phyloP scores from a whole-genome alignment of 1,140 invertebrate species.

The Elysia chlorotica region DNA sequence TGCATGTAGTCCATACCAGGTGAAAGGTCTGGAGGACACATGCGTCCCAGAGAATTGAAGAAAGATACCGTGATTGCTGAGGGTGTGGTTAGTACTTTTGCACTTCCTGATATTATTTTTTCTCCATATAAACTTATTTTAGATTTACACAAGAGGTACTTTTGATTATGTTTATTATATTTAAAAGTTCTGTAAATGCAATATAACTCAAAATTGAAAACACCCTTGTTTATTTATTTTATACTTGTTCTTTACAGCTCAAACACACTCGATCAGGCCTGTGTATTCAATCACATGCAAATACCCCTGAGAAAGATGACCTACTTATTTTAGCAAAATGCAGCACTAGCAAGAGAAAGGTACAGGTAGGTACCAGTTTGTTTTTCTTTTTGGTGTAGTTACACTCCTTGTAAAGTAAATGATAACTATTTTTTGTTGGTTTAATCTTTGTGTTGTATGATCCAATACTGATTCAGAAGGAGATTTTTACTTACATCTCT shows the following conservation, averaged over 20 bases:
- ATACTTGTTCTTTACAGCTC: constrained; percentile 32
- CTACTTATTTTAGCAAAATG: constrained; percentile 29
- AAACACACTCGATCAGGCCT: constrained; percentile 24
- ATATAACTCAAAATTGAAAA: too few relatives aligned
- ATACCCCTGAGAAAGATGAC: constrained; percentile 27
- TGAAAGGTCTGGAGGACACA: not conserved
- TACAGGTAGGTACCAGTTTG: not conserved
- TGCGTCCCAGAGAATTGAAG: not conserved
- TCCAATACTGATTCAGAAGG: too few relatives aligned
- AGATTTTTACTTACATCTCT: too few relatives aligned
- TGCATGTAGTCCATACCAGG: too few relatives aligned
- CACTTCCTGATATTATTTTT: not conserved
- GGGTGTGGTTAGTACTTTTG: constrained; percentile 1
- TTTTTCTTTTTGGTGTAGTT: too few relatives aligned
- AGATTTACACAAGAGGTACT: not conserved
- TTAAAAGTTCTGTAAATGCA: constrained; percentile 24
- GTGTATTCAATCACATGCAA: constrained; percentile 31
- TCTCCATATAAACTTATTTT: too few relatives aligned
- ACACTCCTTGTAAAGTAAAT: too few relatives aligned
- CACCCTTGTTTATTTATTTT: too few relatives aligned
- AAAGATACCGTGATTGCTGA: not conserved
- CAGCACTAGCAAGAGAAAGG: not conserved
- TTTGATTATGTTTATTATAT: not conserved
- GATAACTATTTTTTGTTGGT: too few relatives aligned
- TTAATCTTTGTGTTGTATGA: too few relatives aligned